These are phyloP conservation scores for Heliconius melpomene DNA, from an alignment of 1,140 invertebrate species.

Conservation along the genomic window DNA sequence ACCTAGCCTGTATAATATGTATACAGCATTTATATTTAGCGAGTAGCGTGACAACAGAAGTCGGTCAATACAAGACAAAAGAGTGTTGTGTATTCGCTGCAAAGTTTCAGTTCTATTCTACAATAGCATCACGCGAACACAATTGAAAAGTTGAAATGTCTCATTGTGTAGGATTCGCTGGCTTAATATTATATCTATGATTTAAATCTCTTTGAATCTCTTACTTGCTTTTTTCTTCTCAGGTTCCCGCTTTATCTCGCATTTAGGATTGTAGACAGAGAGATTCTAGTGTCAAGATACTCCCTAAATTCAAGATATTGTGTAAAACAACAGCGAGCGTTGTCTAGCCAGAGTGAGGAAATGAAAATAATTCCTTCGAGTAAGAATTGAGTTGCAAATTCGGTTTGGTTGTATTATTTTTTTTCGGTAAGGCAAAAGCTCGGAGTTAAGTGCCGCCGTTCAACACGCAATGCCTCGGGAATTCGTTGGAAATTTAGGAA, in stretches of 20 bases:
- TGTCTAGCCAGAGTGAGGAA: neutral
- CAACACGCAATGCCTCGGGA: too few species aligned
- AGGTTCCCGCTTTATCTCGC: too few species aligned
- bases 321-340: too few species aligned
- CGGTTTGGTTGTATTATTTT: too few species aligned
- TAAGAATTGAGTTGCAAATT: neutral
- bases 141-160: constrained; percentile 20
- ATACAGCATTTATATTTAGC: neutral
- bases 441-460: too few species aligned
- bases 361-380: neutral
- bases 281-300: too few species aligned
- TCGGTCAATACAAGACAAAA: constrained; percentile 25
- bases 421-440: too few species aligned
- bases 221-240: neutral
- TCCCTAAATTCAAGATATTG: too few species aligned
- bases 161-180: constrained; percentile 8
- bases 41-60: constrained; percentile 24
- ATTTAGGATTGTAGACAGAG: too few species aligned
- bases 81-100: constrained; percentile 23
- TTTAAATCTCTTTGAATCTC: constrained; percentile 4
- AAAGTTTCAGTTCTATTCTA: constrained; percentile 20
- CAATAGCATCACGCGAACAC: constrained; percentile 23
- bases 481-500: too few species aligned
- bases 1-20: neutral
- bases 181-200: constrained; percentile 11